Conservation (phyloP, 2,888 invertebrate species). For the Oasisia sp. region DNA sequence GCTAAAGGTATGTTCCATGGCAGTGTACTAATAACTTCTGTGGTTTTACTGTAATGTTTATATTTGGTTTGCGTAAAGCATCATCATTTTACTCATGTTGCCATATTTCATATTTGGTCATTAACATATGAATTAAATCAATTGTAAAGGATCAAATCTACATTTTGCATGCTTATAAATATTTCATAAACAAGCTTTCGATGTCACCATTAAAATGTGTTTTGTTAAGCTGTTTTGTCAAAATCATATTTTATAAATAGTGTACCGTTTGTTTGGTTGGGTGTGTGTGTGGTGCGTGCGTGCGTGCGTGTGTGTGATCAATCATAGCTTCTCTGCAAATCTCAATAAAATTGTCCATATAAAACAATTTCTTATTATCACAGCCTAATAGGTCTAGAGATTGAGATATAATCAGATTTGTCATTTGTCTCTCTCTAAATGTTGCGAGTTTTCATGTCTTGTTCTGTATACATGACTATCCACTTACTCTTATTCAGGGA, state of each 20-base stretch:
- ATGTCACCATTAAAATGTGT: background rate
- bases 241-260: background rate
- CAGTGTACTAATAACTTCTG: background rate
- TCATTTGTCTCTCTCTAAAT: too few relatives aligned
- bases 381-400: too few relatives aligned
- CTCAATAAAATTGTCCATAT: background rate
- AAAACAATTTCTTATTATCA: background rate
- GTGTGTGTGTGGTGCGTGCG: too few relatives aligned
- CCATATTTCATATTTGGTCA: too few relatives aligned
- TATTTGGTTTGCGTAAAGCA: background rate
- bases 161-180: too few relatives aligned
- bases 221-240: background rate
- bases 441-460: too few relatives aligned
- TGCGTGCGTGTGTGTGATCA: too few relatives aligned
- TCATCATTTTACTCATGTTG: background rate
- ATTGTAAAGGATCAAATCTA: too few relatives aligned
- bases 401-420: too few relatives aligned
- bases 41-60: background rate
- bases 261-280: background rate
- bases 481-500: too few relatives aligned
- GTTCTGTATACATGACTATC: too few relatives aligned
- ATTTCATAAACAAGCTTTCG: background rate
- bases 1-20: constrained; percentile 76
- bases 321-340: background rate
- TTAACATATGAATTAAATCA: too few relatives aligned